Conservation (phyloP, 2,888 invertebrate genomes). For the Allophyes oxyacanthae region DNA sequence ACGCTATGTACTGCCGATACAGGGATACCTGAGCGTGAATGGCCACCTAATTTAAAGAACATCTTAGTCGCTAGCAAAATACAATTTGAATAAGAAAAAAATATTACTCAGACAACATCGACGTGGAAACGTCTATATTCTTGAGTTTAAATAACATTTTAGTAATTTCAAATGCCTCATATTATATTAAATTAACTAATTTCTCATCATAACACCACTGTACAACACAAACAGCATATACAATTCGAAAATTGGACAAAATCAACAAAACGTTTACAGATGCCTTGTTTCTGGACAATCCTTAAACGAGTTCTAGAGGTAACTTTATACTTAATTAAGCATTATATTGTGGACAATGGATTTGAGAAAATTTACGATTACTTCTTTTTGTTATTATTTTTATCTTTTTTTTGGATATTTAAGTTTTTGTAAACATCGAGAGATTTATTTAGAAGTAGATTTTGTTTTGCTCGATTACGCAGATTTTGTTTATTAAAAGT, state of each 20-base stretch:
- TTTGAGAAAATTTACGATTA: constrained; percentile 44
- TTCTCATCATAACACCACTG: constrained; percentile 55
- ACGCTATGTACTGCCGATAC: too few relatives aligned
- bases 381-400: constrained; percentile 25
- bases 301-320: constrained; percentile 49
- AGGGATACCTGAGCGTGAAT: too few relatives aligned
- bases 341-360: constrained; percentile 48
- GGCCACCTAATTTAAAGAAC: too few relatives aligned
- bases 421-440: constrained; percentile 55
- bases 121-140: too few relatives aligned
- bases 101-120: too few relatives aligned
- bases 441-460: constrained; percentile 47
- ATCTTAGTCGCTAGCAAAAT: too few relatives aligned
- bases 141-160: too few relatives aligned
- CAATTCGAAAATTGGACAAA: constrained; percentile 66
- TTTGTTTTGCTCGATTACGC: constrained; percentile 23
- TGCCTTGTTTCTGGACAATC: constrained; percentile 52
- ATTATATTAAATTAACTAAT: too few relatives aligned
- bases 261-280: constrained; percentile 53
- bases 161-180: too few relatives aligned
- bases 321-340: constrained; percentile 49
- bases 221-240: constrained; percentile 64
- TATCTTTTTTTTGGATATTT: constrained; percentile 50
- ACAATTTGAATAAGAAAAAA: too few relatives aligned
- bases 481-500: constrained; percentile 19